Evolutionary conservation across 2,888 invertebrate genomes (phyloP).

Genomic region (Coenonympha arcania): DNA sequence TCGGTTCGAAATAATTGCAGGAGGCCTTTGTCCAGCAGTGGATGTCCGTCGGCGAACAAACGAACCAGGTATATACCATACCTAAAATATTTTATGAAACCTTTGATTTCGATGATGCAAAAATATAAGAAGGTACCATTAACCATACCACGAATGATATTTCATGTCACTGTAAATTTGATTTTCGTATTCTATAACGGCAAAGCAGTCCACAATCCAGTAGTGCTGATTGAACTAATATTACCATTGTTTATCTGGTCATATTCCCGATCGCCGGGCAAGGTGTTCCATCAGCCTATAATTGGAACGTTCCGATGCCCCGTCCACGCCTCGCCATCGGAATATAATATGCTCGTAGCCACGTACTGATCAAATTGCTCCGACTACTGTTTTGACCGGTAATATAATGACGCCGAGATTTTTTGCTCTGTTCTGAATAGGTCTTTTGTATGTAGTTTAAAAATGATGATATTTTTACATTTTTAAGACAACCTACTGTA

Average conservation of each 20-base stretch:
- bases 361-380: conserved; percentile 26
- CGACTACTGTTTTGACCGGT: conserved; percentile 26
- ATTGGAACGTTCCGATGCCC: conserved; percentile 59
- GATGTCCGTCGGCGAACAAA: too few relatives aligned
- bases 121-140: too few relatives aligned
- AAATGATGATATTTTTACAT: not conserved
- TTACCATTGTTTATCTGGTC: conserved; percentile 24
- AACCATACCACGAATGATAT: too few relatives aligned
- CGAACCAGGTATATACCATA: too few relatives aligned
- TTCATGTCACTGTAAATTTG: too few relatives aligned
- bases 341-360: conserved; percentile 27
- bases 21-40: too few relatives aligned
- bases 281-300: conserved; percentile 61
- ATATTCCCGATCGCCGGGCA: conserved; percentile 38
- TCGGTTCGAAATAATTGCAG: too few relatives aligned
- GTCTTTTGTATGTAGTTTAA: conserved; percentile 2
- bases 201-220: conserved; percentile 13
- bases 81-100: too few relatives aligned
- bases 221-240: conserved; percentile 19
- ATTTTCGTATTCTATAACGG: not conserved
- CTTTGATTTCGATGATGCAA: too few relatives aligned
- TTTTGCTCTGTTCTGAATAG: conserved; percentile 1
- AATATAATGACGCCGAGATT: conserved; percentile 2
- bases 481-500: not conserved
- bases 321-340: conserved; percentile 22